Evolutionary conservation across 2,888 invertebrate genomes (phyloP).

Genomic region (Andricus quercusramuli): DNA sequence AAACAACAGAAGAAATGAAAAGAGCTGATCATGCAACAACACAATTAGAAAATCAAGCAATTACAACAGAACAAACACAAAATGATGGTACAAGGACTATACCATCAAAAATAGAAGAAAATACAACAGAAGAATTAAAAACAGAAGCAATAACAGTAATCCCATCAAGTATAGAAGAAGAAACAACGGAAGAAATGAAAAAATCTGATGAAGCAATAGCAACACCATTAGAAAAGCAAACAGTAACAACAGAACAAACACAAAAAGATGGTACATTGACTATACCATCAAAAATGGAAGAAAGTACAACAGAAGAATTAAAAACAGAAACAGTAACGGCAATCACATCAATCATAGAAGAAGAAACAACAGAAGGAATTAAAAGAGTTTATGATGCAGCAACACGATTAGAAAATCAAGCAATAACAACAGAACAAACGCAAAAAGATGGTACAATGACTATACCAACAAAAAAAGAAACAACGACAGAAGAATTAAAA

Average conservation of each 20-base stretch:
- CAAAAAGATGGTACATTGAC: neutral
- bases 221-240: neutral
- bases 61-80: neutral
- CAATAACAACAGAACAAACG: neutral
- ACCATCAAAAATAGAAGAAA: neutral
- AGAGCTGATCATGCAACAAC: neutral
- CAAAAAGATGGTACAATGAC: neutral
- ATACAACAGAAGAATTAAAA: neutral
- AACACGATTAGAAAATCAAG: neutral
- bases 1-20: neutral
- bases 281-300: neutral
- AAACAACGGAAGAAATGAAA: neutral
- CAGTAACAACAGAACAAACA: neutral
- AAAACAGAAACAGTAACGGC: neutral
- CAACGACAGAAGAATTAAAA: no score
- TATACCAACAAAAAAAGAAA: neutral
- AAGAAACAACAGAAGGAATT: neutral
- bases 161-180: neutral
- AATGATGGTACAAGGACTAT: neutral
- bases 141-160: neutral
- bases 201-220: neutral
- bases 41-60: neutral
- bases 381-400: neutral
- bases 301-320: no score
- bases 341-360: neutral